Base-by-base conservation (phyloP, 2,888 invertebrate species). In the Leptopilina myrica region DNA sequence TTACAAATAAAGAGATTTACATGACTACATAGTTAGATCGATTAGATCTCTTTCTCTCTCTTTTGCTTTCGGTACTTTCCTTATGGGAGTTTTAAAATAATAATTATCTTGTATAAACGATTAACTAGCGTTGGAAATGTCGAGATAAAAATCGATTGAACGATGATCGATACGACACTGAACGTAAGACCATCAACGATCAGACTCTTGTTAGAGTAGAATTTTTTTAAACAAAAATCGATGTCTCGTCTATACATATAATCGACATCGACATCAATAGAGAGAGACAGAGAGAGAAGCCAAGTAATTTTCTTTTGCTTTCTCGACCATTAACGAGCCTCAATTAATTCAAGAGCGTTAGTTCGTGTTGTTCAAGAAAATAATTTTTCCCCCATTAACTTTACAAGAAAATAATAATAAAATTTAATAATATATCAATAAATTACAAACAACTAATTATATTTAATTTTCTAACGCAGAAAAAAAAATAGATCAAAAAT, bases 251-350 rank as follows among this genome's bases (percentile, higher is more conserved):
- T 46, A 66, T 66, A 20, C 49, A 11, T 49, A 9, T 49, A 49
- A 49, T 49, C 49, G 49, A 49, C 43, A 49, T 49, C 49, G 49
- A 49, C 43, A 64, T 33, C 64, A 33, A 33, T 40, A 66, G 40
- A n/a, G 46, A 46, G 46, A 46, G 46, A 46, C 5, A 49, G 12
- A 49, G 12, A 49, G 49, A 49, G 49, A 9, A 11, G 15, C 43
- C 15, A 46, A 46, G 66, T 66, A 66, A 66, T 66, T 66, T 66
- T 46, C 43, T 66, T 65, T 65, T 66, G 43, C 66, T 66, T 66
- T 66, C 66, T 66, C 66, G 66, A n/a, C 43, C 66, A 66, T 66
- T 66, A 66, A 66, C 66, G 66, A 66, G 43, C 15, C 43, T 66
- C 66, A 46, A 66, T 66, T 66, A 66, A 66, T 66, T 66, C 66